These are phyloP conservation scores for Falcaria lacertinaria DNA, from an alignment of 2,888 invertebrate species.

Conservation along the genomic window DNA sequence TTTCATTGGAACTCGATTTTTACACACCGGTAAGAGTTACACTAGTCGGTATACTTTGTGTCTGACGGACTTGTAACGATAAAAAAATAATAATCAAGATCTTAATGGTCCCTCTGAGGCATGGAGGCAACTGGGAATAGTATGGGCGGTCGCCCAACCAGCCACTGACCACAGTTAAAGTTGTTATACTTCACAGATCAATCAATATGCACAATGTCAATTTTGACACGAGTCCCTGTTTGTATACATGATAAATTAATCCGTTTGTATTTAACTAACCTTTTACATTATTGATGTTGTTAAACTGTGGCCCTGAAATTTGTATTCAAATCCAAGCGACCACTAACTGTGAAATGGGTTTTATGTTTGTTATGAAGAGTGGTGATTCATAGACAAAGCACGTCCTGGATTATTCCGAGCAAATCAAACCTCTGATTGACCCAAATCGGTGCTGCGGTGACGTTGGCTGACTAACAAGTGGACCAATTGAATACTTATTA, in stretches of 20 bases:
- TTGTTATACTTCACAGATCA: no score
- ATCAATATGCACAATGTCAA: no score
- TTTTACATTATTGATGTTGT: neutral
- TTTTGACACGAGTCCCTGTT: no score
- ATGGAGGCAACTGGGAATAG: no score
- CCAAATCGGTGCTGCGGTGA: neutral
- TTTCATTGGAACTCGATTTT: no score
- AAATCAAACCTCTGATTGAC: conserved; percentile 5
- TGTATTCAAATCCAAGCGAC: neutral
- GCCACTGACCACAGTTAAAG: no score
- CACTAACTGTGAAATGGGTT: conserved; percentile 2
- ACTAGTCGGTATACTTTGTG: no score
- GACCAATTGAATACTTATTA: neutral
- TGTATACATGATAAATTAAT: neutral
- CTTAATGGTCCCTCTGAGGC: no score
- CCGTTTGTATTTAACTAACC: neutral
- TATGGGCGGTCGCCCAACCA: no score
- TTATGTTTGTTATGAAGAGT: conserved; percentile 2
- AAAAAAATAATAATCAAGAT: no score
- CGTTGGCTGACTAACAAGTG: neutral
- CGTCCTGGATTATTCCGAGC: conserved; percentile 7
- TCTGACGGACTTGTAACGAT: no score
- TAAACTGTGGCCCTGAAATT: conserved; percentile 3
- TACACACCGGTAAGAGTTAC: no score
- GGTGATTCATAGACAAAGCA: conserved; percentile 6